Evolutionary conservation across 2,113 vertebrate genomes (phyloP), one percentile per base, ranked within the genome.

Genomic region (Pseudorectes ferrugineus): DNA sequence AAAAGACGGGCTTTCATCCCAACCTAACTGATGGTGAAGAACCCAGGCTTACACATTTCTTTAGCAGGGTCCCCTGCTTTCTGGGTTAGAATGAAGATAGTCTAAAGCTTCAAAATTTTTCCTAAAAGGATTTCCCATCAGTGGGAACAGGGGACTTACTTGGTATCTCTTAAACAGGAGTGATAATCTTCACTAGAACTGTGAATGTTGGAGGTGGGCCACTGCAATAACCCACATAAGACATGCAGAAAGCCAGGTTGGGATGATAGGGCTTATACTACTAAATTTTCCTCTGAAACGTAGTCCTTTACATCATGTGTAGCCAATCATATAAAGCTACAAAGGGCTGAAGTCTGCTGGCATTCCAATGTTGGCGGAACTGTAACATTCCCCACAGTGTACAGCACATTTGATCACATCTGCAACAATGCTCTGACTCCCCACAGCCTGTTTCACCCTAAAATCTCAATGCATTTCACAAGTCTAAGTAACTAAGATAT

Each of bases 231-330:
- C 29, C 29, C 28, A 35, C 10, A 0, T 21, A 71, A 62, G 51
- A 22, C 17, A 11, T 35, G 29, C 14, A 62, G 28, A n/a, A 48
- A 54, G 38, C 20, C 49, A 71, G 16, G 20, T 10, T 66, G 42
- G 15, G 23, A 54, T 66, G 49, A 36, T n/a, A 54, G 12, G 10
- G 14, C 12, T 82, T 51, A n/a, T 9, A 18, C 18, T 72, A 18
- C 38, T 67, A 13, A 49, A 29, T 75, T 82, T 52, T n/a, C 31
- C 14, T 33, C 33, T 82, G 45, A 63, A 82, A 43, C 8, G 6
- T 67, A 33, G 38, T 42, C 29, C 31, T 87, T 78, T 1, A 0
- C 49, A 42, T 54, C 57, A 12, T 28, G 12, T 0, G 0, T n/a
- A 62, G 43, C 21, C 38, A 45, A 24, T 58, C 35, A 33, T 33